Base-by-base conservation (phyloP, 2,888 invertebrate species). In the Uropetala carovei region DNA sequence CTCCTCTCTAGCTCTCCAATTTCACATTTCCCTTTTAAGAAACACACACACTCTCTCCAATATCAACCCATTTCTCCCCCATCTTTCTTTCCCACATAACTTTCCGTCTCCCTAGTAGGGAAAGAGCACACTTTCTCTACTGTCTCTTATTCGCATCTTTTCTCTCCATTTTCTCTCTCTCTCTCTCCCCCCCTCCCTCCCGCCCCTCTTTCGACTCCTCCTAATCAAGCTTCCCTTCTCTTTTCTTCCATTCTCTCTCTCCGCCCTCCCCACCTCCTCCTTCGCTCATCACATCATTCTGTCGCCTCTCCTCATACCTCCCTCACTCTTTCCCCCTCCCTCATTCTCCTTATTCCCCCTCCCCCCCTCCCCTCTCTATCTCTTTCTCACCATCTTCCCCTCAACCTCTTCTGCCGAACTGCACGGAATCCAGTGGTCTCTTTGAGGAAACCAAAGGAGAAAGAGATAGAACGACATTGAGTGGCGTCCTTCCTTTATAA, bases 401-500 rank as follows among this genome's bases (percentile, higher is more conserved):
- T 60, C 30, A 27, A 43, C 43, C 43, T 30, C 58, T 43, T 30
- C 43, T 27, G 43, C 18, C 43, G 56, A 16, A 16, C 83, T 11
- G 83, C 83, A 43, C 58, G 68, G 60, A 30, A 89, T 30, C 64
- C 64, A 60, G 64, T 64, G 60, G 10, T 64, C 43, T 64, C 89
- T 68, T 89, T 86, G 64, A 64, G 27, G 43, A 56, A 9, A 57
- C 8, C 13, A 13, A 18, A 18, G 11, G 18, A 83, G 83, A 14
- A 14, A 83, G 16, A 30, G 30, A 18, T 11, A 64, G 89, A 89
- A 64, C 30, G 89, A 64, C 11, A n/a, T 60, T 64, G 60, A 14
- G 59, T 59, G 59, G 60, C 60, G 59, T 64, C 43, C 43, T 89
- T 89, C 43, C 89, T 89, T 89, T 89, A 89, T 89, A 89, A 89